Conservation (phyloP, 2,888 invertebrate species). For the Oscheius sp. region DNA sequence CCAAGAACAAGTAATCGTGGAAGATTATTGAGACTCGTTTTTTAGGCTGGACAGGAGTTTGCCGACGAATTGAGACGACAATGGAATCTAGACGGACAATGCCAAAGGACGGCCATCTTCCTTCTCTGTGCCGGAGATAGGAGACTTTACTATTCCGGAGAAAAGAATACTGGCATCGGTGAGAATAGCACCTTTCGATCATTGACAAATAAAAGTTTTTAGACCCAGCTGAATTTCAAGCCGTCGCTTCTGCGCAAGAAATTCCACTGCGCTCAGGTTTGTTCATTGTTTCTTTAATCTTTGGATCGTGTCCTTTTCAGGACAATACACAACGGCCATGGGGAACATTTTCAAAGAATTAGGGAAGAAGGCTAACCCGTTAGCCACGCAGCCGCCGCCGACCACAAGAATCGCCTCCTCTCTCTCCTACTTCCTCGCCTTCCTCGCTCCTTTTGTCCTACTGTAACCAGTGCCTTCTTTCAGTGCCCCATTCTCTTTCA, state of each 20-base stretch:
- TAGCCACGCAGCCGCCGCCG: conserved; percentile 8
- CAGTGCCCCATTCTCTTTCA: neutral
- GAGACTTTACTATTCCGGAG: conserved; percentile 52
- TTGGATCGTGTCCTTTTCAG: conserved; percentile 18
- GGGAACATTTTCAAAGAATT: conserved; percentile 51
- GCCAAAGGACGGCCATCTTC: conserved; percentile 50
- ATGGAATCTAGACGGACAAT: conserved; percentile 60
- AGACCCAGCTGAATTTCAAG: conserved; percentile 44
- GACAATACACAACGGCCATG: conserved; percentile 44
- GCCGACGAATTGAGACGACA: conserved; percentile 47
- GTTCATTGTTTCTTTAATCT: conserved; percentile 4
- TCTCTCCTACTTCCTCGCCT: neutral
- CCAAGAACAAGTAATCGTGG: conserved; percentile 16
- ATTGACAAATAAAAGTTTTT: neutral
- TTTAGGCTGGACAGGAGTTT: conserved; percentile 54
- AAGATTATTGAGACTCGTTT: neutral
- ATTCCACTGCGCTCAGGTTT: conserved; percentile 29
- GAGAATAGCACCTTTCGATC: conserved; percentile 11
- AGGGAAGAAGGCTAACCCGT: conserved; percentile 36
- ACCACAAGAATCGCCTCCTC: neutral
- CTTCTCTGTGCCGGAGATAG: conserved; percentile 53
- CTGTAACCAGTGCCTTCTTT: neutral
- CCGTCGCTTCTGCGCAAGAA: conserved; percentile 46
- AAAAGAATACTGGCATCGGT: conserved; percentile 50
- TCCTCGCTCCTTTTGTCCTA: conserved; percentile 4